Base-by-base conservation (phyloP, 2,888 invertebrate species). In the Saturnia pavonia region DNA sequence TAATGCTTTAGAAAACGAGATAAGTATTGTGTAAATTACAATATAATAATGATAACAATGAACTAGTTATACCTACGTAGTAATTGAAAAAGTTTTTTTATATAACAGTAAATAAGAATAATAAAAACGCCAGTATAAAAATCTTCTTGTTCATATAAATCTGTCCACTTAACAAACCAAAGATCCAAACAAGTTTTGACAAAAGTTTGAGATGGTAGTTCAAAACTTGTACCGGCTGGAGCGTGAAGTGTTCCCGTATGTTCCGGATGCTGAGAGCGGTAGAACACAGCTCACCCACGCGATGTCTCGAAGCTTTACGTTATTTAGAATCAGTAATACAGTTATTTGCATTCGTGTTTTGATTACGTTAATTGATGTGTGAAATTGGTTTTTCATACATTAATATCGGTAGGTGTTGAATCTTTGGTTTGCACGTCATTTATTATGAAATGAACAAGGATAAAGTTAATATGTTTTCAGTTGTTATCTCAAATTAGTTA, bases 301-400 rank as follows among this genome's bases (percentile, higher is more conserved):
- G n/a, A 19, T 40, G n/a, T 65, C 40, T 40, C 40, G 40, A 40
- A 7, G 19, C 3, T 19, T 65, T 40, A 1, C 40, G 34, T 65
- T 65, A 40, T 65, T 65, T 65, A 40, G 40, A 40, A 65, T 65
- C n/a, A n/a, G 65, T 8, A 19, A n/a, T 40, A 65, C 40, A 19
- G n/a, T 40, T 65, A 65, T 65, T 40, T 65, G 40, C 40, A 0
- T 40, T 65, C 27, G 27, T 65, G 40, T 65, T 65, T 65, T 65
- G 65, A 65, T 65, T 40, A 19, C 65, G 19, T 34, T 65, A 40
- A 65, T 65, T 65, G 65, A 11, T 65, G 65, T 40, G 65, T 65
- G n/a, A 65, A 43, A 67, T 67, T 67, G 25, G 11, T 19, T 43
- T 48, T 48, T 22, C 14, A 42, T 60, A 60, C 6, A 27, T 14